Evolutionary conservation across 1,140 invertebrate genomes (phyloP), one percentile per base, ranked within the genome.

Genomic region (Meloidogyne hapla): DNA sequence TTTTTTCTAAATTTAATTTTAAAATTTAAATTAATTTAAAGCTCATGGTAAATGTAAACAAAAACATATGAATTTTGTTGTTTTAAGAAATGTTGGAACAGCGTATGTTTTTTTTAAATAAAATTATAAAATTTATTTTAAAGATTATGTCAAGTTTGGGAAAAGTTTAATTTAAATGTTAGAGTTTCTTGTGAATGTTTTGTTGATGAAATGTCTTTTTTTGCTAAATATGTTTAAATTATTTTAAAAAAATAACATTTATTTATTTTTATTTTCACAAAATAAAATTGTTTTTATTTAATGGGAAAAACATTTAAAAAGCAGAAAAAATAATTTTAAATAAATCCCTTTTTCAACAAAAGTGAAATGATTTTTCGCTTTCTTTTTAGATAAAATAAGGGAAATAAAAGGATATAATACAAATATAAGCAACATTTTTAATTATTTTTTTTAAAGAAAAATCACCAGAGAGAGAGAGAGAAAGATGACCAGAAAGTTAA

Each of bases 11-110:
- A 25, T 28, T 18, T 23, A 45, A 72, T 23, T 33, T 38, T 28
- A 74, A 38, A 67, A 21, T 4, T 77, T 64, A 48, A 61, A 28
- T 33, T 18, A 25, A 15, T 21, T 85, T 87, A 75, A 64, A 86
- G 85, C 85, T 26, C 85, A 86, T 65, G 85, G 85, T 18, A 87
- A 87, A 71, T 86, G 85, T 66, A 85, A 87, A 63, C 85, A 86
- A 74, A 86, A 86, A 64, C 82, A 86, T 75, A 87, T 86, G 86
- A 86, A 86, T 72, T 86, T 86, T 75, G 85, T 86, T 26, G 85
- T 86, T 64, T 74, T 86, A 12, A 69, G 81, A 42, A 86, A 86
- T 81, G 75, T 86, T n/a, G 85, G 85, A 13, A 87, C 86, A 5
- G 28, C 69, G 26, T 71, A 85, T 63, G 21, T 28, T 18, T 28